Percentiles rank a stretch among this genome's conserved stretches.
These are phyloP conservation scores for Trogon melanurus DNA, from an alignment of 2,113 vertebrate genomes.

Conservation along the genomic window DNA sequence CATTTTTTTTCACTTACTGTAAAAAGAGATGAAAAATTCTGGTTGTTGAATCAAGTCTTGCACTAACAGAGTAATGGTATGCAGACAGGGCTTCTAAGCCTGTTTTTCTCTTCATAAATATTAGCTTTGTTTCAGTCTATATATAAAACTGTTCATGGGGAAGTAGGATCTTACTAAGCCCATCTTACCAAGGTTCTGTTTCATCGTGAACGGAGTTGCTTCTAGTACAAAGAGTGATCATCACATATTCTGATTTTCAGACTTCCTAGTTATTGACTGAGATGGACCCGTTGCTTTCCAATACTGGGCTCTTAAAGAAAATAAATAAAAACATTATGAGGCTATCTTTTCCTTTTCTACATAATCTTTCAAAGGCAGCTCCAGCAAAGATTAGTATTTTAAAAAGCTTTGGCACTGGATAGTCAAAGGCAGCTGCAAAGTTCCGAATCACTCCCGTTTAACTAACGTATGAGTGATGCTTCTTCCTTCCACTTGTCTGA, in stretches of 20 bases:
- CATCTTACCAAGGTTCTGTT: not conserved
- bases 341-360: not conserved
- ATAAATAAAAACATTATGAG: not conserved
- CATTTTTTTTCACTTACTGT: constrained; percentile 10
- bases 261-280: not conserved
- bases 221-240: not conserved
- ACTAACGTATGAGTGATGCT: not conserved
- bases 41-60: not conserved
- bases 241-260: not conserved
- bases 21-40: constrained; percentile 27
- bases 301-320: not conserved
- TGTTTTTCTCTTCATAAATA: not conserved
- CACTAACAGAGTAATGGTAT: not conserved
- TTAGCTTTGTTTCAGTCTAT: not conserved
- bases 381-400: not conserved
- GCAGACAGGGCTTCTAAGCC: not conserved
- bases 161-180: not conserved
- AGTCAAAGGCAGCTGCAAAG: not conserved
- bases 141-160: not conserved
- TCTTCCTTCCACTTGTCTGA: not conserved
- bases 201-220: not conserved
- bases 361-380: not conserved
- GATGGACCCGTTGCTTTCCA: not conserved
- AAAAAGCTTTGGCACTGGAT: not conserved
- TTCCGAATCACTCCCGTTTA: not conserved